phyloP scores from a whole-genome alignment of 35 echinoderm and acorn worm genomes.

The Apostichopus californicus region DNA sequence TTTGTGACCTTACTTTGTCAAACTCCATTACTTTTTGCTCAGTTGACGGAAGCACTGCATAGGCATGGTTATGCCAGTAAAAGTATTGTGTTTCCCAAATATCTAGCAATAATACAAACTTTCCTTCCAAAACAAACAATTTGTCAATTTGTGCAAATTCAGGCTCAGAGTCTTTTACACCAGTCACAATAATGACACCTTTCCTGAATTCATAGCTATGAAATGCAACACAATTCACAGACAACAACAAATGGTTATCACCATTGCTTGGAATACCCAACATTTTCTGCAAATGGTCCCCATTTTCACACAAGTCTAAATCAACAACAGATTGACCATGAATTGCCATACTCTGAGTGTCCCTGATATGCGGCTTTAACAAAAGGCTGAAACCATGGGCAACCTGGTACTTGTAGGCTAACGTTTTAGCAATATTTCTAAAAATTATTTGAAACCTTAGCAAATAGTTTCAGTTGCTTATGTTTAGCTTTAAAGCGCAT shows the following conservation, averaged over 20 bases:
- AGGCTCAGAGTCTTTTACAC: conserved; percentile 30
- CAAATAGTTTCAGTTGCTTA: conserved; percentile 40
- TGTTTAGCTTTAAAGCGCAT: conserved; percentile 45
- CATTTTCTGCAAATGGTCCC: not conserved
- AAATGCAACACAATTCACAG: not conserved
- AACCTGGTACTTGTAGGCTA: conserved; percentile 17
- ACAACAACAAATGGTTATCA: not conserved
- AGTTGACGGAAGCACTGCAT: not conserved
- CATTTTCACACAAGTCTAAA: not conserved
- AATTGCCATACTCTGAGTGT: conserved; percentile 4
- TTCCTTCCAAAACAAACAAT: conserved; percentile 35
- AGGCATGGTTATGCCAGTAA: conserved; percentile 35
- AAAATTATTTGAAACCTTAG: conserved; percentile 41
- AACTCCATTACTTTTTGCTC: not conserved
- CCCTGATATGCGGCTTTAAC: conserved; percentile 1
- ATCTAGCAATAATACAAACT: conserved; percentile 17
- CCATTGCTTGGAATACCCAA: not conserved
- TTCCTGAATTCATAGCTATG: conserved; percentile 38
- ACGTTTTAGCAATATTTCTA: conserved; percentile 40
- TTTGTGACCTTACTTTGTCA: not conserved
- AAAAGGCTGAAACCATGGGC: conserved; percentile 9
- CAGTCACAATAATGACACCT: conserved; percentile 24
- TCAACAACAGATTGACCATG: conserved; percentile 46
- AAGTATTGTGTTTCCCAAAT: conserved; percentile 52
- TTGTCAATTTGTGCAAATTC: conserved; percentile 54